phyloP scores from a whole-genome alignment of 92 coral and sea anemone species.

The Muricea muricata region DNA sequence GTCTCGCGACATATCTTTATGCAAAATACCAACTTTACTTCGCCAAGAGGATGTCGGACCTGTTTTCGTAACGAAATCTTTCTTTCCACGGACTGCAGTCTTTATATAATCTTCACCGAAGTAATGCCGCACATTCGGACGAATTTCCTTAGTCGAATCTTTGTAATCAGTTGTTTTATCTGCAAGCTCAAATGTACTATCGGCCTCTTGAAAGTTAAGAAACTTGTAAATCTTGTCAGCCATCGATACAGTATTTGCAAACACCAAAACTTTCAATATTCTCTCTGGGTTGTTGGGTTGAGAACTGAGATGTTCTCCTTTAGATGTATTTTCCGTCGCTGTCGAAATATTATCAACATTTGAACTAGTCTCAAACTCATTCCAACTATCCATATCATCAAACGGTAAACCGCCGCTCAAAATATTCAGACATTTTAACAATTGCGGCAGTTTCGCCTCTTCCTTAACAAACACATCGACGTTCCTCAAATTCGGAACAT shows the following conservation, averaged over 20 bases:
- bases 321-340: not conserved
- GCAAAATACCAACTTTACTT: slow-evolving; percentile 70
- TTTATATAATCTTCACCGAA: not conserved
- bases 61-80: slow-evolving; percentile 23
- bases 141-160: not conserved
- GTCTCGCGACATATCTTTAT: slow-evolving; percentile 67
- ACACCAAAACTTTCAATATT: slow-evolving; percentile 85
- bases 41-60: slow-evolving; percentile 60
- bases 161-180: not conserved
- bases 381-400: not conserved
- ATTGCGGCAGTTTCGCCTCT: slow-evolving; percentile 66
- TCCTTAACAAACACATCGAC: slow-evolving; percentile 69
- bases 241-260: slow-evolving; percentile 74
- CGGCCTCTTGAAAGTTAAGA: slow-evolving; percentile 62
- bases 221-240: slow-evolving; percentile 71
- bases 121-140: not conserved
- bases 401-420: slow-evolving; percentile 44
- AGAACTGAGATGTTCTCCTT: not conserved
- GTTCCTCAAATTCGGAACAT: slow-evolving; percentile 69
- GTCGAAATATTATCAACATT: not conserved
- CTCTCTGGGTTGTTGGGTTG: too few species aligned
- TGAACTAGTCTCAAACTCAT: not conserved
- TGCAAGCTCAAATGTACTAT: slow-evolving; percentile 28
- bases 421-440: slow-evolving; percentile 61
- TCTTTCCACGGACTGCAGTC: not conserved